Evolutionary conservation across 1,140 invertebrate species (phyloP), one percentile per base, ranked within the genome.

Genomic region (Ceratina australensis): DNA sequence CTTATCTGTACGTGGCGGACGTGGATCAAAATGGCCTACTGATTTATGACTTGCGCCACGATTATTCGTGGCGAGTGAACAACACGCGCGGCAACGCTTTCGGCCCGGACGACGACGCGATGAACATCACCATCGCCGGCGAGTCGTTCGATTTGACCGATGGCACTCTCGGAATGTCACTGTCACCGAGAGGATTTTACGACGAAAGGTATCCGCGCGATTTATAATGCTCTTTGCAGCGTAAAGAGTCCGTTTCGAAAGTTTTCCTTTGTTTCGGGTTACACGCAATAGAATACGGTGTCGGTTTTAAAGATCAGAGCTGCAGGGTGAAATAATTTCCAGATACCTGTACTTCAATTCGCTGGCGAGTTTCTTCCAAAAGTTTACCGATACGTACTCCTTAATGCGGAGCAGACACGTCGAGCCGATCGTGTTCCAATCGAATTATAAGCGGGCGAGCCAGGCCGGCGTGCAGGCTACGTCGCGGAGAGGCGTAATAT

Each of bases 401-500:
- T 73, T 92, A 63, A 90, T 89, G 77, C 64, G 74, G n/a, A 90
- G 89, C 73, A 73, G 87, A 69, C 85, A 74, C 72, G 73, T 54
- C 24, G 89, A 92, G 67, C 90, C 91, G 18, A 72, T 87, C 60
- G 84, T 92, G 71, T 92, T 87, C 77, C 85, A 91, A 81, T 92
- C 92, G 68, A 88, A 88, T 77, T 83, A 87, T 47, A 91, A 89
- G 66, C 88, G 91, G 33, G 82, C 80, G 18, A 92, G 91, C 72
- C 92, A 92, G 75, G 90, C 92, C 15, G 92, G 92, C 22, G 91
- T 89, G 7, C 89, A 92, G 56, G 92, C 92, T 18, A 92, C 87
- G 56, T 92, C 92, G 3, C 88, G 88, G 24, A 93, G 93, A 2
- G 93, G 93, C 0, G 93, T 95, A 33, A 90, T 96, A 56, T 96